A percentile compares a stretch with the other conserved stretches of the same genome.
Evolutionary conservation across 35 echinoderm and acorn worm genomes (phyloP).

Genomic region (Antedon bifida): DNA sequence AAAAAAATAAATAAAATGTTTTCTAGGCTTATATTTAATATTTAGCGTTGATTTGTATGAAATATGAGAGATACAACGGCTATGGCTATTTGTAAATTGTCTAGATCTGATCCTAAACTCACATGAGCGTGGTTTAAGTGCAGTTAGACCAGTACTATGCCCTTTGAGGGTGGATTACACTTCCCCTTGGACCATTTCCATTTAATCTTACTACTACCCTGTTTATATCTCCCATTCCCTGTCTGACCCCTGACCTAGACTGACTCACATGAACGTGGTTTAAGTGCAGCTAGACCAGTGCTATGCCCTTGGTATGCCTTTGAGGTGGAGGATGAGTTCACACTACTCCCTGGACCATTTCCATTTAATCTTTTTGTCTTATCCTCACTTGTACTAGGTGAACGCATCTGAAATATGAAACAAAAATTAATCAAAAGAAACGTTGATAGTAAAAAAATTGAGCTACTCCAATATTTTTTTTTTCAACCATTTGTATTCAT

Average conservation of each 20-base stretch:
- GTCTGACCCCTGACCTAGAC: too few relatives aligned
- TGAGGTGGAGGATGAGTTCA: neutral
- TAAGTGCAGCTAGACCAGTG: neutral
- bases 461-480: too few relatives aligned
- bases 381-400: neutral
- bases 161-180: neutral
- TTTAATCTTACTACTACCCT: too few relatives aligned
- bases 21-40: neutral
- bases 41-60: too few relatives aligned
- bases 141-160: neutral
- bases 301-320: neutral
- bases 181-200: too few relatives aligned
- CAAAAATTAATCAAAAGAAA: neutral
- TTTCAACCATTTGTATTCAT: too few relatives aligned
- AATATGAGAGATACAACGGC: too few relatives aligned
- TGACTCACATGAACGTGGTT: neutral
- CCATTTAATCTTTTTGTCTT: neutral
- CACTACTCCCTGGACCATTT: neutral
- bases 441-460: too few relatives aligned
- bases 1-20: neutral
- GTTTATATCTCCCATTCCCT: too few relatives aligned
- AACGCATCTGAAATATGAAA: neutral
- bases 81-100: too few relatives aligned
- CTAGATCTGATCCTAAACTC: too few relatives aligned
- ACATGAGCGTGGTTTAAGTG: neutral